Base-by-base conservation (phyloP, 1,140 invertebrate species). In the Solenopsis fugax region DNA sequence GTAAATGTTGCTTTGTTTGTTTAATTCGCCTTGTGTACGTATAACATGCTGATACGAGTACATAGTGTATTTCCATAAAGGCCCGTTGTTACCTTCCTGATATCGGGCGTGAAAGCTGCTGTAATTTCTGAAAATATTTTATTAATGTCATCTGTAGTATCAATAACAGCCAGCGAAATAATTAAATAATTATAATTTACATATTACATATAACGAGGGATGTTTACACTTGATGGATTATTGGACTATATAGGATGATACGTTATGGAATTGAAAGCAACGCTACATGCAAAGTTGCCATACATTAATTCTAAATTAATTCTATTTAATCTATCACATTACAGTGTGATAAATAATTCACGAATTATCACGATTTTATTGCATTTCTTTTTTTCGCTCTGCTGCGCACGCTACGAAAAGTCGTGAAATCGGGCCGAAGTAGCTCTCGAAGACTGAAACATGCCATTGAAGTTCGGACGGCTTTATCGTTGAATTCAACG, bases 401-500 rank as follows among this genome's bases (percentile, higher is more conserved):
- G 13, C 29, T 16, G 54, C 48, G 18, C 52, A 48, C 41, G 24
- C 69, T 37, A 75, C 37, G 69, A 84, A 75, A 84, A 84, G 56
- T 84, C 80, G 69, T 62, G 80, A 84, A 73, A 84, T 84, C 69
- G 54, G 73, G 80, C n/a, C 80, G 18, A 84, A 84, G 80, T 75
- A 84, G 54, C 80, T 73, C 69, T 84, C 54, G 41, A 84, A 84
- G 80, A 84, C 69, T 84, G 69, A 84, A 75, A 84, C 80, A 84
- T 65, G 62, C 73, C 72, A 65, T 85, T 56, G 73, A 85, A 78
- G 82, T 85, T 85, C 65, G 48, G 73, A 77, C 67, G 60, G 58
- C 50, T 78, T 85, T 85, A 85, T 78, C 82, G 62, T 85, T 50
- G 60, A 85, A 85, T 78, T 85, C 73, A 78, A 67, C 76, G 82